Evolutionary conservation across 2,888 invertebrate species (phyloP).

Genomic region (Agonopterix arenella): DNA sequence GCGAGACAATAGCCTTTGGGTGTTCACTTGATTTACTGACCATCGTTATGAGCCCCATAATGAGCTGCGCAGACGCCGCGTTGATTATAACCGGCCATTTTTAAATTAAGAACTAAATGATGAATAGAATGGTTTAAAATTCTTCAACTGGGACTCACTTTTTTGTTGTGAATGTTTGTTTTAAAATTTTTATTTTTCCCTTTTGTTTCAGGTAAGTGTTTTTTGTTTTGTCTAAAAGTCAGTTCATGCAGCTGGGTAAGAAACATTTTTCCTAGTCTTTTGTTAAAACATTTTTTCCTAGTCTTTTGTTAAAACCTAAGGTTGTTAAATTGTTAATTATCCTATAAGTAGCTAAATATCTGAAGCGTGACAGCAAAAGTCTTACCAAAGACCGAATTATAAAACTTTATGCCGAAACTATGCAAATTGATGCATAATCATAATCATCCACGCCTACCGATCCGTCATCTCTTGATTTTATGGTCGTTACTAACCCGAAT

Average conservation of each 20-base stretch:
- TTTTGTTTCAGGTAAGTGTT: slow-evolving; percentile 25
- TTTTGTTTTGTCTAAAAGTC: slow-evolving; percentile 3
- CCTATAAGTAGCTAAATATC: slow-evolving; percentile 1
- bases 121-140: slow-evolving; percentile 26
- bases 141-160: slow-evolving; percentile 10
- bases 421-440: slow-evolving; percentile 1
- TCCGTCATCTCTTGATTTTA: background rate
- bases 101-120: slow-evolving; percentile 56
- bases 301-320: background rate
- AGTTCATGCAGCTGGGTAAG: no score
- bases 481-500: slow-evolving; percentile 1
- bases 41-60: slow-evolving; percentile 63
- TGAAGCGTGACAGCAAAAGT: background rate
- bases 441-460: background rate
- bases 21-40: slow-evolving; percentile 65
- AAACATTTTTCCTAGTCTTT: slow-evolving; percentile 2
- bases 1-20: slow-evolving; percentile 62
- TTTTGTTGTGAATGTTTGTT: slow-evolving; percentile 10
- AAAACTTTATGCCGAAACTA: background rate
- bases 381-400: no score
- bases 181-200: slow-evolving; percentile 3
- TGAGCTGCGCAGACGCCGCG: slow-evolving; percentile 59
- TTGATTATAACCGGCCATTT: slow-evolving; percentile 51
- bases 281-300: background rate
- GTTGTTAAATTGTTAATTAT: background rate